Base-by-base conservation (phyloP, 2,113 vertebrate genomes). In the Salminus brasiliensis region DNA sequence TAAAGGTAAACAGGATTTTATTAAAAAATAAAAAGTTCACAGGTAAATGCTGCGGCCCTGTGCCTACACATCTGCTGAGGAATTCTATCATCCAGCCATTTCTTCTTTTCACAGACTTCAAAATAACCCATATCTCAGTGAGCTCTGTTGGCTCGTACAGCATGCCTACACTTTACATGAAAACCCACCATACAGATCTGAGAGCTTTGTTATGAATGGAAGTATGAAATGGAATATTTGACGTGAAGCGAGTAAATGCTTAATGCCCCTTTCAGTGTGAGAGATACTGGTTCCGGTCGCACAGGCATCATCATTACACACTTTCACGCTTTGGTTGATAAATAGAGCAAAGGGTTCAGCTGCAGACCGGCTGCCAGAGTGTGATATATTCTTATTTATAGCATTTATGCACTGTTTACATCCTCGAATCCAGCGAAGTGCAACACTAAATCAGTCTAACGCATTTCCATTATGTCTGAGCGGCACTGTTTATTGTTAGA, bases 271-370 rank as follows among this genome's bases (percentile, higher is more conserved):
- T 63, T 57, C 55, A 49, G 84, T 73, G 66, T 84, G 75, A 84
- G 63, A 63, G 16, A 57, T 84, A 75, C 27, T 41, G 36, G 76
- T 21, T 88, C 11, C 36, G 45, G 59, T 65, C 68, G 82, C 81
- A 84, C 60, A 72, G 76, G 66, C 11, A 67, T 84, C 53, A 79
- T 85, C 79, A 84, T 69, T 70, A 80, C 83, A 57, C 82, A 69
- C 84, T 88, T 88, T 85, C 67, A 76, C 34, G 66, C 78, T 78
- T 55, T 0, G 39, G 62, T 60, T 85, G 80, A 53, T 88, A 87
- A 86, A 89, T 80, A 78, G 72, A 65, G 73, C 52, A 78, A 5
- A 76, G 70, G 59, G 67, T 68, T 79, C 34, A 41, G 83, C 84
- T 82, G 68, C 76, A 7, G 47, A 45, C 34, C 82, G 84, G 85